Base-by-base conservation (phyloP, 2,888 invertebrate genomes). In the Itoplectis maculator region DNA sequence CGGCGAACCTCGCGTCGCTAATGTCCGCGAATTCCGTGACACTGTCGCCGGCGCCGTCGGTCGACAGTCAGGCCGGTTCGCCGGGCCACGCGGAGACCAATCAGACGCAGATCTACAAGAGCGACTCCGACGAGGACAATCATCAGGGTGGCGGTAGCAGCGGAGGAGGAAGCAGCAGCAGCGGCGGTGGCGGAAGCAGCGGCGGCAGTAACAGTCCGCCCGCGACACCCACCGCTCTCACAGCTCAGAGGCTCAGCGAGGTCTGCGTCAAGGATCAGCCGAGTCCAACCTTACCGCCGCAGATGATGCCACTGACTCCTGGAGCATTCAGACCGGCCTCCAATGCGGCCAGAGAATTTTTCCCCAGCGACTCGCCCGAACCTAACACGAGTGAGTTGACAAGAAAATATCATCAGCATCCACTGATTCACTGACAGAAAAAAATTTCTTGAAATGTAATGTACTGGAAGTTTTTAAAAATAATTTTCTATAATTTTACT, bases 1-100 rank as follows among this genome's bases (percentile, higher is more conserved):
- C 94, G 61, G 95, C 95, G 83, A 94, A 94, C 86, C 93, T 95
- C 84, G 95, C 95, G 74, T 96, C 96, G 88, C 95, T 97, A 85
- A 96, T 97, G 93, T 94, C 94, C 35, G 96, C 97, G 89, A 97
- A 97, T 93, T 98, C 98, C 72, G 98, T 98, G 49, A 98, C 98
- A 37, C 94, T 98, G 87, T 97, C 97, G 92, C 98, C 98, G 77
- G 97, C 98, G 23, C 98, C 98, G 6, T 97, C 97, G 49, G 95
- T 97, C 20, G 97, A 97, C 92, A 97, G 97, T 89, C 96, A 96
- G 90, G 96, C 97, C 63, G 97, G 97, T 72, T 97, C 97, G 87
- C 97, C 97, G 5, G 97, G 97, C 89, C 95, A 96, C 89, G 94
- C 95, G 70, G 96, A 96, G 81, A 93, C 93, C 86, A 93, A 93